These are phyloP conservation scores for Alloplasta piceator DNA, from an alignment of 2,888 invertebrate genomes.

Conservation along the genomic window DNA sequence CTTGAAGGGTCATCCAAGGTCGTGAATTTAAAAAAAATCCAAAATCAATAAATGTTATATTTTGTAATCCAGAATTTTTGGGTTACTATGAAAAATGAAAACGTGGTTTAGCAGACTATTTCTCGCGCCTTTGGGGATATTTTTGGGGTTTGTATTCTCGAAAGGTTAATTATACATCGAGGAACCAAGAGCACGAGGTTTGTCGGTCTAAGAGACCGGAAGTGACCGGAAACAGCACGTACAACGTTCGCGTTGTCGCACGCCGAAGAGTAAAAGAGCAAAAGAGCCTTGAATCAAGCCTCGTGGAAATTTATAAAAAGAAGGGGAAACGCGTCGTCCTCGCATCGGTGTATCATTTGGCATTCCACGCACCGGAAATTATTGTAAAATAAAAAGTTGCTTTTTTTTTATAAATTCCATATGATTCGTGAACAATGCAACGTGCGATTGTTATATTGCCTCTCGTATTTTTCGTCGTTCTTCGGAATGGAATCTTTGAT, in stretches of 20 bases:
- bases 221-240: slow-evolving; percentile 45
- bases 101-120: too few species aligned
- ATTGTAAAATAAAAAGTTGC: slow-evolving; percentile 29
- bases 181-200: too few species aligned
- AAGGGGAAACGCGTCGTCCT: background rate
- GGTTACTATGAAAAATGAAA: too few species aligned
- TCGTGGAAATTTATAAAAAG: slow-evolving; percentile 43
- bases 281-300: slow-evolving; percentile 35
- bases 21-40: too few species aligned
- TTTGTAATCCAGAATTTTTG: too few species aligned
- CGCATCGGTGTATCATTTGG: slow-evolving; percentile 12
- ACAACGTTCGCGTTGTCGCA: slow-evolving; percentile 13
- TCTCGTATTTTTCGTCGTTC: background rate
- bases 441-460: background rate
- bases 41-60: too few species aligned
- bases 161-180: too few species aligned
- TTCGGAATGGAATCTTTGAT: slow-evolving; percentile 2
- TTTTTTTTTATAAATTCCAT: slow-evolving; percentile 1
- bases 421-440: slow-evolving; percentile 10
- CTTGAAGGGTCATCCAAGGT: too few species aligned
- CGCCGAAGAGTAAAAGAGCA: slow-evolving; percentile 44
- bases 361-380: slow-evolving; percentile 26
- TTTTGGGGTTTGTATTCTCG: too few species aligned
- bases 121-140: too few species aligned
- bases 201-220: slow-evolving; percentile 35